Evolutionary conservation across 2,797 vertebrate species (phyloP), one percentile per base, ranked within the genome.

Genomic region (Amniataba percoides): DNA sequence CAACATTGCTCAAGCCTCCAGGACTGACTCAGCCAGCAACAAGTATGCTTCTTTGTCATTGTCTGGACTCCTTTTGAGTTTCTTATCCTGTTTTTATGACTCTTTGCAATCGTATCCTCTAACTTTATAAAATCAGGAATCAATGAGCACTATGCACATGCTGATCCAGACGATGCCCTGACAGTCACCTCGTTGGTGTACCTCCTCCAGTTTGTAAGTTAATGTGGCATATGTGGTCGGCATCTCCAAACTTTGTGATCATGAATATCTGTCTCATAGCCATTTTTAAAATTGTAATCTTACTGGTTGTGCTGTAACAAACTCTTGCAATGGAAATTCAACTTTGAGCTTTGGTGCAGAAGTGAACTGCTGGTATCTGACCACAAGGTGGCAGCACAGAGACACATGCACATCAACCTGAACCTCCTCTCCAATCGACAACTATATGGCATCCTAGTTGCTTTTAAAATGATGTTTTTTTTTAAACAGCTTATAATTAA

Each of bases 141-240:
- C 89, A 89, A 84, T 84, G 91, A 94, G 84, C 90, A 87, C 93
- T 92, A 93, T 95, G 93, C 93, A 94, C 84, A 92, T 81, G 87
- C 91, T 87, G 87, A 89, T 85, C 82, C 59, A 77, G 85, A 79
- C 65, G 77, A 87, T 80, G 85, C 81, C 71, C 78, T 78, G 78
- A 80, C 84, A 65, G 87, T 81, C 67, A 71, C 85, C 74, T 74
- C 48, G 77, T 83, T 84, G 87, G 84, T 85, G 76, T 64, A 81
- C 81, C 74, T 77, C 78, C 49, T 87, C 65, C 42, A 65, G 72
- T 83, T 87, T 74, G 74, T 67, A 76, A 78, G 74, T 69, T 77
- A 48, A 87, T 74, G 74, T 78, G 72, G 81, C 79, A 77, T 66
- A 64, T 70, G 85, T 82, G 85, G 74, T 89, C 64, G 25, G 90